Percentiles rank a stretch among this genome's conserved stretches.
Conservation (phyloP, 1,140 invertebrate genomes). For the Philopotamus ludificatus region DNA sequence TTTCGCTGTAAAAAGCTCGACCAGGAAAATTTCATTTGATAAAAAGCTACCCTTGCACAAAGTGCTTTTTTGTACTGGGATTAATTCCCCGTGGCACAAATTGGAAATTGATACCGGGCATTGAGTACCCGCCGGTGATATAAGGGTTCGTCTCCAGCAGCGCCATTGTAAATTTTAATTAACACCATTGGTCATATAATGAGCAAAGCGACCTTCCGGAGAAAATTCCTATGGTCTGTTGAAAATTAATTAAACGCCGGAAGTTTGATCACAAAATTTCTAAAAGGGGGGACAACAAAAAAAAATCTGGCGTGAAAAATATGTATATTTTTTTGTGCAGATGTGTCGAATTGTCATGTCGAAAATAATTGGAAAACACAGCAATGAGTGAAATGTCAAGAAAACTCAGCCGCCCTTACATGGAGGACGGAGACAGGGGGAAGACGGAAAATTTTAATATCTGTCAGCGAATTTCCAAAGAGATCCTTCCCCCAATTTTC, state of each 20-base stretch:
- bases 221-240: neutral
- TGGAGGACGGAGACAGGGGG: neutral
- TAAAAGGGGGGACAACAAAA: too few species aligned
- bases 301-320: too few species aligned
- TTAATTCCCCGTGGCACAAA: neutral
- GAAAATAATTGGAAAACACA: too few species aligned
- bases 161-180: neutral
- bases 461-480: conserved; percentile 24
- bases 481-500: conserved; percentile 10
- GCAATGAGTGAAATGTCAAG: neutral
- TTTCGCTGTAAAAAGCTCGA: neutral
- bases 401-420: neutral
- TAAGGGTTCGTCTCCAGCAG: neutral
- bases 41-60: neutral
- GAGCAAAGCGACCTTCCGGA: neutral
- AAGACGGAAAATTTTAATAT: conserved; percentile 26
- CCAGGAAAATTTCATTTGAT: neutral
- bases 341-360: too few species aligned
- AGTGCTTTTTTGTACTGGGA: neutral
- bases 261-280: too few species aligned
- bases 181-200: neutral
- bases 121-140: neutral
- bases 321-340: too few species aligned
- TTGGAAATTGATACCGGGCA: neutral
- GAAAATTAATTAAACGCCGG: neutral